These are phyloP conservation scores for Varanus salvator DNA, from an alignment of 2,113 vertebrate species.

Conservation along the genomic window DNA sequence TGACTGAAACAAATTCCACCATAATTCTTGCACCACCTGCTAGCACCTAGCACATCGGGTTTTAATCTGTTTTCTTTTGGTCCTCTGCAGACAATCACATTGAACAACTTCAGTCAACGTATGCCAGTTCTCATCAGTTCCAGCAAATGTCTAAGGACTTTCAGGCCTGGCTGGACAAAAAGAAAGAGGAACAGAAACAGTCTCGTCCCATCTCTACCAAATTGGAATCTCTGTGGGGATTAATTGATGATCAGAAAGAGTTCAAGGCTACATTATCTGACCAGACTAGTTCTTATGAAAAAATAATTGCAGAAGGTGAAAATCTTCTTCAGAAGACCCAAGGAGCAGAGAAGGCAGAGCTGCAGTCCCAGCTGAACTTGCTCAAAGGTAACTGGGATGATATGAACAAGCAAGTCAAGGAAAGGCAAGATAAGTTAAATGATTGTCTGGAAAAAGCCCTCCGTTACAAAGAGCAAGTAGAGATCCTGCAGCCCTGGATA, in stretches of 20 bases:
- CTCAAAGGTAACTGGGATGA: slow-evolving; percentile 90
- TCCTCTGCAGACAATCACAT: slow-evolving; percentile 84
- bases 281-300: slow-evolving; percentile 83
- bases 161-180: slow-evolving; percentile 87
- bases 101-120: slow-evolving; percentile 90
- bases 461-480: slow-evolving; percentile 86
- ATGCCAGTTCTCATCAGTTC: slow-evolving; percentile 93
- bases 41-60: background rate
- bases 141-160: slow-evolving; percentile 94
- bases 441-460: slow-evolving; percentile 85
- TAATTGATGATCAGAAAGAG: slow-evolving; percentile 84
- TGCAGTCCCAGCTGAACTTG: slow-evolving; percentile 86
- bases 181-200: slow-evolving; percentile 82
- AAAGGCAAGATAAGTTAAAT: slow-evolving; percentile 83
- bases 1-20: background rate
- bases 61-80: slow-evolving; percentile 47
- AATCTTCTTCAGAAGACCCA: slow-evolving; percentile 89
- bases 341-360: slow-evolving; percentile 86
- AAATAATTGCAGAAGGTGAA: slow-evolving; percentile 88
- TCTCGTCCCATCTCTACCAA: slow-evolving; percentile 83
- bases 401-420: slow-evolving; percentile 83
- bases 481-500: slow-evolving; percentile 87
- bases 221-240: slow-evolving; percentile 80
- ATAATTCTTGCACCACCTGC: background rate
- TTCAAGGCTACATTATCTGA: slow-evolving; percentile 78